These are phyloP conservation scores for Nasonovia ribisnigri DNA, from an alignment of 2,888 invertebrate genomes.

Conservation along the genomic window DNA sequence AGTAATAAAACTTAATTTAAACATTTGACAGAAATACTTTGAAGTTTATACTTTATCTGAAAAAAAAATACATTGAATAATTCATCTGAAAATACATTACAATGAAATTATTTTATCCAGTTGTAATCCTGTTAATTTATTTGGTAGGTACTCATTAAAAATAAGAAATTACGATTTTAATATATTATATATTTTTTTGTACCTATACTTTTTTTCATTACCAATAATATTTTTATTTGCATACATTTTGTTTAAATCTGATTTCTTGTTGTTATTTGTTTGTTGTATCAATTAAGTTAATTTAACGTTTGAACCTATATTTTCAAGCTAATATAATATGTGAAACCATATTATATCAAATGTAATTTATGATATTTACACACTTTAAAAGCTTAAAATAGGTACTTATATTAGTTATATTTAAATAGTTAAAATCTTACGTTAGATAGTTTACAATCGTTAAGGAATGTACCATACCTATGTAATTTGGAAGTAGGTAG, in stretches of 20 bases:
- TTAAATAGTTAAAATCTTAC: background rate
- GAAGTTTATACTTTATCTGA: background rate
- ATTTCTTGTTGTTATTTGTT: background rate
- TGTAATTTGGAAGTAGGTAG: background rate
- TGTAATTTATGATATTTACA: background rate
- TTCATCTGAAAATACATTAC: constrained; percentile 19
- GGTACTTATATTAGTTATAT: background rate
- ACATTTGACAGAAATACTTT: constrained; percentile 4
- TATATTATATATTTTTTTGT: background rate
- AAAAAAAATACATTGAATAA: background rate
- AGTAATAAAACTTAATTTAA: constrained; percentile 37
- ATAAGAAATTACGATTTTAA: background rate
- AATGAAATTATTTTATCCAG: background rate
- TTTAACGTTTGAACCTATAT: background rate
- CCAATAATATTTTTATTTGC: background rate
- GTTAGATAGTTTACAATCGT: background rate
- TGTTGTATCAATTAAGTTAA: background rate
- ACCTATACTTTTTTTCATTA: no score
- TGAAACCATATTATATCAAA: background rate
- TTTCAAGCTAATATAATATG: background rate
- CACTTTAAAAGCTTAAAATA: background rate
- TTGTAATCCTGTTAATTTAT: background rate
- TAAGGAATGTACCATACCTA: background rate
- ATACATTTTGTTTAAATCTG: background rate
- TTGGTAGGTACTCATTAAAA: background rate